phyloP scores from a whole-genome alignment of 2,888 invertebrate genomes.

The Eucera pruinosa region DNA sequence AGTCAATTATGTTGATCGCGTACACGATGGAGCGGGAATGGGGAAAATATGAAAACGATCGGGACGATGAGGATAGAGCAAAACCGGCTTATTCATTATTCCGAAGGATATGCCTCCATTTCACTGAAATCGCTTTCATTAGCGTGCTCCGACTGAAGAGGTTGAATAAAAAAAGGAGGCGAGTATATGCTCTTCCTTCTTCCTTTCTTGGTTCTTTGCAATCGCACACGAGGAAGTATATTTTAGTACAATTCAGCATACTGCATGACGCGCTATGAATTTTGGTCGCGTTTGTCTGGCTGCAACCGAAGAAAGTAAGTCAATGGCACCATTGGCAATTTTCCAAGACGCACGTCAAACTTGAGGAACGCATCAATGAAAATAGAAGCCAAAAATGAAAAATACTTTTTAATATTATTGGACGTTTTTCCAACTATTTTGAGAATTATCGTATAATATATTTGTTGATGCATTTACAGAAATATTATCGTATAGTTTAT shows the following conservation, averaged over 20 bases:
- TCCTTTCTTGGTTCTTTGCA: conserved; percentile 8
- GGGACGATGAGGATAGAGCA: conserved; percentile 10
- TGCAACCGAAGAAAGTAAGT: conserved; percentile 44
- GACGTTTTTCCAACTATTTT: not conserved
- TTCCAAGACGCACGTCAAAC: conserved; percentile 21
- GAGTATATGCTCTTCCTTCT: not conserved
- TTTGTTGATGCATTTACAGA: too few relatives aligned
- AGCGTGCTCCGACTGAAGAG: conserved; percentile 50
- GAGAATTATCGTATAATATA: too few relatives aligned
- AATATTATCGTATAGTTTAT: too few relatives aligned
- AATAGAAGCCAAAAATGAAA: not conserved
- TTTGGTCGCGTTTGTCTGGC: conserved; percentile 29
- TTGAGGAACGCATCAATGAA: not conserved
- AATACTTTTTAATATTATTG: not conserved
- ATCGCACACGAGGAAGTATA: not conserved
- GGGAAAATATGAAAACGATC: conserved; percentile 30
- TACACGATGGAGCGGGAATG: not conserved
- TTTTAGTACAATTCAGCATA: conserved; percentile 21
- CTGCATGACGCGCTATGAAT: conserved; percentile 18
- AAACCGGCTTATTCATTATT: conserved; percentile 52
- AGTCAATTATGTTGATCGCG: conserved; percentile 4
- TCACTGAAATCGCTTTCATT: conserved; percentile 60
- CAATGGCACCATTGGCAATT: conserved; percentile 40
- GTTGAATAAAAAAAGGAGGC: conserved; percentile 23
- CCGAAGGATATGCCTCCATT: conserved; percentile 23